Base-by-base conservation (phyloP, 2,888 invertebrate genomes). In the Megalurothrips usitatus region DNA sequence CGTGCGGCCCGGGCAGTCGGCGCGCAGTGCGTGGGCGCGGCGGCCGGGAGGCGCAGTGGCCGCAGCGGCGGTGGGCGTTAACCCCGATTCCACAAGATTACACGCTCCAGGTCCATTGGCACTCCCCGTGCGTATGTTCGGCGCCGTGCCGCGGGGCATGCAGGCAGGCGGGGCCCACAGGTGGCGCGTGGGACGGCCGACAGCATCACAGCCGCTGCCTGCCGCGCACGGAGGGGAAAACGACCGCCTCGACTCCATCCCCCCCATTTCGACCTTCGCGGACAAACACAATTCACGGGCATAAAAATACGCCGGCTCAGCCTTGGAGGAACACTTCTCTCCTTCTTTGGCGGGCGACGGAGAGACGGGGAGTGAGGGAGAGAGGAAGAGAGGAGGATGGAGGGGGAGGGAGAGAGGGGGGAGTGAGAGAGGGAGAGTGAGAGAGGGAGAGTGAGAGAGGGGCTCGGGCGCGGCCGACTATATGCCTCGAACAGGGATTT, bases 371-470 rank as follows among this genome's bases (percentile, higher is more conserved):
- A 49, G 49, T 11, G 63, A 63, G 63, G 19, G 63, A 63, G 63
- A 63, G 63, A 63, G 63, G 19, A 19, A 63, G 63, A 63, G 63
- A 63, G 63, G n/a, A n/a, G n/a, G n/a, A n/a, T n/a, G n/a, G n/a
- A n/a, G n/a, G n/a, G n/a, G n/a, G n/a, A n/a, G n/a, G n/a, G n/a
- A n/a, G n/a, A n/a, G n/a, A n/a, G n/a, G n/a, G n/a, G n/a, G n/a
- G n/a, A n/a, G n/a, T n/a, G n/a, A n/a, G n/a, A n/a, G n/a, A n/a
- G n/a, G n/a, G n/a, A n/a, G n/a, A n/a, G n/a, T n/a, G 49, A 49
- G 49, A 49, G 49, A 49, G 49, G 14, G 49, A 49, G 49, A 49
- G 49, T 11, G 49, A 49, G 49, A 49, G 49, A 49, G 49, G n/a
- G n/a, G n/a, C n/a, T n/a, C 52, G 52, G 52, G 52, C 52, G 52